Evolutionary conservation across 2,113 vertebrate species (phyloP), one percentile per base, ranked within the genome.

Genomic region (Cynopterus brachyotis): DNA sequence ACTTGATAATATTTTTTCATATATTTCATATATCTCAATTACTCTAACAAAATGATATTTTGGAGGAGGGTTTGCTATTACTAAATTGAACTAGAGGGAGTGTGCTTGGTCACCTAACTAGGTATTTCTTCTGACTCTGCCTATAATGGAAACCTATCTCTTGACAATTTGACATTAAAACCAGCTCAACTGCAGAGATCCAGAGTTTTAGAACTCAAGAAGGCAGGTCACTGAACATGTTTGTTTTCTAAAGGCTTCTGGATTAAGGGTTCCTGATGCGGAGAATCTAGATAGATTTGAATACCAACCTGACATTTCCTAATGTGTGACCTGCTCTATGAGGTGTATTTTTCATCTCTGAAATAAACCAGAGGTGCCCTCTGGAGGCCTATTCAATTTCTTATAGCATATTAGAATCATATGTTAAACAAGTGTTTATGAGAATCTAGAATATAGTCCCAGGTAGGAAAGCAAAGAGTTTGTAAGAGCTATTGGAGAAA

Each of bases 341-440:
- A 42, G 57, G n/a, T 40, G 9, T 11, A 7, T 4, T 64, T 84
- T 50, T 69, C 35, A 86, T 45, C 47, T 47, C 42, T 45, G 42
- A 45, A 60, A 24, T 47, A 85, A 89, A 78, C 37, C 67, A 76
- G 16, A 89, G 84, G 5, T 94, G 42, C 28, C 28, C 62, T 91
- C 55, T 53, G 30, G 93, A 83, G 90, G 57, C 86, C 81, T 90
- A 30, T 42, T 67, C 40, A 67, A 4, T n/a, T 64, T 83, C 37
- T 70, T 79, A 37, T 89, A 78, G 55, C 60, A 37, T 64, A 59
- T 78, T 78, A 72, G 45, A 93, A 72, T 95, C 73, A 11, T 35
- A 84, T 69, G 72, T 57, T 70, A 69, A 87, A 50, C 47, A 87
- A 76, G 35, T 40, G 22, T 64, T 62, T 86, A 26, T 87, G 62